phyloP scores from a whole-genome alignment of 2,888 invertebrate species.

The Drosophila pegasa region DNA sequence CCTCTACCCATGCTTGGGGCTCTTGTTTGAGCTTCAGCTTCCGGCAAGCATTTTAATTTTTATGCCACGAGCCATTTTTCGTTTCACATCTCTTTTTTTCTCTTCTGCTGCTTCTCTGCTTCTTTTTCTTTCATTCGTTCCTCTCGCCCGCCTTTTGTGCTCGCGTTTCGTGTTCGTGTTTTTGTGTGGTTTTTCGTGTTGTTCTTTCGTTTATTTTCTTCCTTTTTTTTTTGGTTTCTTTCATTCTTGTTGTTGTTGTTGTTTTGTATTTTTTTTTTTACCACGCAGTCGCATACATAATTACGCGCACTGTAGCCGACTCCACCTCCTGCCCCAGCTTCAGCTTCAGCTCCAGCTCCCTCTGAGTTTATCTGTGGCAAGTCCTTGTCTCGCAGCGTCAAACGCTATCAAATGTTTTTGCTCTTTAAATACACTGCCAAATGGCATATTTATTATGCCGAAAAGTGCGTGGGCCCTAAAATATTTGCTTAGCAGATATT shows the following conservation, averaged over 20 bases:
- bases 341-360: conserved; percentile 5
- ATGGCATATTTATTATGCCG: not conserved
- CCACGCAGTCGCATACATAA: conserved; percentile 65
- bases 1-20: conserved; percentile 50
- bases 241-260: not conserved
- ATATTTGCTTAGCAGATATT: too few relatives aligned
- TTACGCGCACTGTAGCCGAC: conserved; percentile 62
- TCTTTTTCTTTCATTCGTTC: conserved; percentile 27
- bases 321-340: conserved; percentile 10
- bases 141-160: conserved; percentile 4
- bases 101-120: conserved; percentile 14
- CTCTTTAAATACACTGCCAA: conserved; percentile 1
- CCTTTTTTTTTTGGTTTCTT: conserved; percentile 14
- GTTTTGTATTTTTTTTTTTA: conserved; percentile 34
- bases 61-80: conserved; percentile 69
- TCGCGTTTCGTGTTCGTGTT: conserved; percentile 28
- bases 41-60: conserved; percentile 80
- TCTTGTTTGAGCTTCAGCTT: conserved; percentile 77
- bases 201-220: conserved; percentile 21
- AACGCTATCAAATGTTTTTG: conserved; percentile 44
- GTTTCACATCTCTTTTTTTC: conserved; percentile 49
- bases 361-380: conserved; percentile 57
- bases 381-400: conserved; percentile 36
- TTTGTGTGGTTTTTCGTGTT: conserved; percentile 26
- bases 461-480: not conserved